Evolutionary conservation across 1,140 invertebrate species (phyloP), one percentile per base, ranked within the genome.

Genomic region (Drosophila subobscura): DNA sequence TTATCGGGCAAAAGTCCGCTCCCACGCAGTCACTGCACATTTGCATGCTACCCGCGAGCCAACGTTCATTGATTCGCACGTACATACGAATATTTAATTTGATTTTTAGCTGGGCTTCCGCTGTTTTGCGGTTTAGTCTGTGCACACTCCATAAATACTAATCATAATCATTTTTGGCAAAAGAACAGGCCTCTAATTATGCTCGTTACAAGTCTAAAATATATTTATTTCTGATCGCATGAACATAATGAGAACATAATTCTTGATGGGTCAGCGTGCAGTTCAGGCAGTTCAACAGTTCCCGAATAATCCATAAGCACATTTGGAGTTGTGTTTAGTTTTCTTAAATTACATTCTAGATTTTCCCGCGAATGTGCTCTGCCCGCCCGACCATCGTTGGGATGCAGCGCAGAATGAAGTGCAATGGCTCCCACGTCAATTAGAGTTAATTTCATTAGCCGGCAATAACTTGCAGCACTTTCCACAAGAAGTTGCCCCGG

Each of bases 401-500:
- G 46, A 8, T 29, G 29, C 29, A 29, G 29, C 29, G 0, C 7
- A 29, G 29, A 29, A 29, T 8, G 29, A 33, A 55, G 51, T 16
- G 40, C n/a, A 54, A 61, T 44, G 74, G 72, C 70, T 75, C 61
- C 74, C 70, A 75, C 85, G 83, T 79, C 83, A 88, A 89, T 88
- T 88, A 88, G 84, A 52, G 83, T 78, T 83, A 88, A 88, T 88
- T 88, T 86, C 83, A 86, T 86, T 86, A 86, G 83, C 64, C 67
- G 63, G 83, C 83, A 83, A 86, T 86, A 86, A 88, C 83, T 86
- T 76, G 83, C 70, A 77, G 81, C 80, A 86, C 75, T 86, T 76
- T 77, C 52, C 68, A n/a, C 49, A 52, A 86, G 66, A 76, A 78
- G 79, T 70, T 80, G 33, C 49, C 46, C 27, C 54, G 54, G 57